A percentile compares a stretch with the other conserved stretches of the same genome.
Conservation (phyloP, 1,140 invertebrate species). For the Aphelenchoides fujianensis region DNA sequence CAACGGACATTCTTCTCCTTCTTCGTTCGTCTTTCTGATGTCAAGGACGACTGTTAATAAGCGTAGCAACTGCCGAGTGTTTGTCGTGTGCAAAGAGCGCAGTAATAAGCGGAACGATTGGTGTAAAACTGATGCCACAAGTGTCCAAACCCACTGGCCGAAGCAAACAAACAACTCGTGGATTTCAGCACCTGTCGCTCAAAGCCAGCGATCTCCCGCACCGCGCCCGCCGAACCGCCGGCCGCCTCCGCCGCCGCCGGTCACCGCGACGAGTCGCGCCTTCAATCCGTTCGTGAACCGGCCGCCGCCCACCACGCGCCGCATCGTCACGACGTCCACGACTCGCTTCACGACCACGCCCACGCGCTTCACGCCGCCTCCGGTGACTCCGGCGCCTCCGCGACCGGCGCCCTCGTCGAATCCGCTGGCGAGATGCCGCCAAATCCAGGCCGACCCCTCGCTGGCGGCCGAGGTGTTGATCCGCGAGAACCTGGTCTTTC, state of each 20-base stretch:
- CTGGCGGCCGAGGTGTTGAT: conserved; percentile 53
- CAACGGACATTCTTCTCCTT: no score
- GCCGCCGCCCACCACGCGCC: conserved; percentile 5
- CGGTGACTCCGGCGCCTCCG: conserved; percentile 19
- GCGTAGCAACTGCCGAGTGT: no score
- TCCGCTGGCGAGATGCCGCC: conserved; percentile 49
- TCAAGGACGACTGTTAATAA: no score
- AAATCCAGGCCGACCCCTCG: conserved; percentile 56
- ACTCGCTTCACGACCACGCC: conserved; percentile 25
- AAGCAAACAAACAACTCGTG: neutral
- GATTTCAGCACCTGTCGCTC: no score
- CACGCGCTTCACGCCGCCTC: conserved; percentile 14
- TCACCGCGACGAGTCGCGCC: conserved; percentile 24
- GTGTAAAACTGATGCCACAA: no score
- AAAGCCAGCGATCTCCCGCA: no score
- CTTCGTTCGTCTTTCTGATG: neutral
- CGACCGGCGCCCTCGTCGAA: conserved; percentile 12
- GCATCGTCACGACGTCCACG: neutral
- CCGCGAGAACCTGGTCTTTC: conserved; percentile 49
- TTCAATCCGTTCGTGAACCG: conserved; percentile 27
- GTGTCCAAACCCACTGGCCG: no score
- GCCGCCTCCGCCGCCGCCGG: neutral
- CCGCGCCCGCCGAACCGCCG: neutral
- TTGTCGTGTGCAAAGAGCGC: no score
- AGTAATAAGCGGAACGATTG: no score